A percentile compares a stretch with the other conserved stretches of the same genome.
Conservation (phyloP, 2,113 vertebrate genomes). For the Cathartes aura region DNA sequence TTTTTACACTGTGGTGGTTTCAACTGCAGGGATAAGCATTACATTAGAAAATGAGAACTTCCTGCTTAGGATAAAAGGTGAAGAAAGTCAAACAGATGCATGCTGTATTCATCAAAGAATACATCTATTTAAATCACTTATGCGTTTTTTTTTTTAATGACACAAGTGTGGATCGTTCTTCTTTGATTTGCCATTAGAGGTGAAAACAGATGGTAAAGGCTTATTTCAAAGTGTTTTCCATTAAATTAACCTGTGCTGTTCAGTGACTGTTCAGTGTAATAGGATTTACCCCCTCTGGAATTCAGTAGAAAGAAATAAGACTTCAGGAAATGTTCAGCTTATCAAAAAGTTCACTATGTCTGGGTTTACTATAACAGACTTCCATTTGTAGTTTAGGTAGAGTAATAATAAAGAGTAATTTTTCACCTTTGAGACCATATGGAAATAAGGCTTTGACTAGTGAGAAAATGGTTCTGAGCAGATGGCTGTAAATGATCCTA, state of each 20-base stretch:
- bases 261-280: conserved; percentile 58
- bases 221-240: conserved; percentile 56
- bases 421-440: conserved; percentile 63
- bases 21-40: background rate
- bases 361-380: conserved; percentile 14
- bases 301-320: conserved; percentile 46
- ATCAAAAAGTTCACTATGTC: conserved; percentile 20
- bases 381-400: conserved; percentile 22
- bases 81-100: conserved; percentile 41
- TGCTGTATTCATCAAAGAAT: conserved; percentile 48
- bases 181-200: conserved; percentile 62
- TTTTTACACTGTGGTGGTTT: background rate
- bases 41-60: conserved; percentile 13
- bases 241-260: conserved; percentile 68
- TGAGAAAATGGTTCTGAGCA: conserved; percentile 61
- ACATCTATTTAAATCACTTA: conserved; percentile 67
- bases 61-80: background rate
- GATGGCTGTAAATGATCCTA: conserved; percentile 67
- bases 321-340: conserved; percentile 45
- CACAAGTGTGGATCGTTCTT: conserved; percentile 41
- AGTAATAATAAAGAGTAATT: conserved; percentile 56
- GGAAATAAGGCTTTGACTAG: conserved; percentile 56
- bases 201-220: conserved; percentile 68
- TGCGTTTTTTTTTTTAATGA: conserved; percentile 40
- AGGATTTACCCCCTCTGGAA: conserved; percentile 62